phyloP scores from a whole-genome alignment of 2,888 invertebrate genomes.

The Pristionchus mayeri region DNA sequence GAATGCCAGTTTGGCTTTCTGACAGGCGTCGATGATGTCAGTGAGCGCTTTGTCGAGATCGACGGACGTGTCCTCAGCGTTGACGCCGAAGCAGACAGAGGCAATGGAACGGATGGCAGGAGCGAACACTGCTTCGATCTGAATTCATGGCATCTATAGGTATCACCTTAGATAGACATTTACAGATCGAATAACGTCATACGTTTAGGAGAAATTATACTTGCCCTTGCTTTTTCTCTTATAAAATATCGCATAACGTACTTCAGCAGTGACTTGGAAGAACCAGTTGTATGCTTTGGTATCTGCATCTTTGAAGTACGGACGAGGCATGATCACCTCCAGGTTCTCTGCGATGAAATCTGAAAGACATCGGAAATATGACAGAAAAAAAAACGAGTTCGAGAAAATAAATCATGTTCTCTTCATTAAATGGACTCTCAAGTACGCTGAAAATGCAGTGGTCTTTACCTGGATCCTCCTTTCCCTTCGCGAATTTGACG shows the following conservation, averaged over 20 bases:
- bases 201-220: too few species aligned
- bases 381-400: not conserved
- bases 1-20: not conserved
- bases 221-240: too few species aligned
- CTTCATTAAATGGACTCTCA: too few species aligned
- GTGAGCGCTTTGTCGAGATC: not conserved
- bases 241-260: not conserved
- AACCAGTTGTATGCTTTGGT: not conserved
- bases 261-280: slow-evolving; percentile 4
- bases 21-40: not conserved
- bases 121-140: not conserved
- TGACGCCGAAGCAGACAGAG: not conserved
- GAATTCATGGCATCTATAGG: not conserved
- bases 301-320: not conserved
- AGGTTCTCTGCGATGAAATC: slow-evolving; percentile 4
- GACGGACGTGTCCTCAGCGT: not conserved
- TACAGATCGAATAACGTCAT: too few species aligned
- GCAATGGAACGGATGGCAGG: not conserved
- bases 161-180: too few species aligned
- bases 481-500: not conserved
- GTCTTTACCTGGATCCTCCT: slow-evolving; percentile 17
- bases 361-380: not conserved
- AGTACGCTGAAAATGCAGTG: too few species aligned
- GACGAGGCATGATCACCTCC: not conserved
- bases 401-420: too few species aligned